These are phyloP conservation scores for Corythornis cristatus DNA, from an alignment of 2,113 vertebrate genomes.

Conservation along the genomic window DNA sequence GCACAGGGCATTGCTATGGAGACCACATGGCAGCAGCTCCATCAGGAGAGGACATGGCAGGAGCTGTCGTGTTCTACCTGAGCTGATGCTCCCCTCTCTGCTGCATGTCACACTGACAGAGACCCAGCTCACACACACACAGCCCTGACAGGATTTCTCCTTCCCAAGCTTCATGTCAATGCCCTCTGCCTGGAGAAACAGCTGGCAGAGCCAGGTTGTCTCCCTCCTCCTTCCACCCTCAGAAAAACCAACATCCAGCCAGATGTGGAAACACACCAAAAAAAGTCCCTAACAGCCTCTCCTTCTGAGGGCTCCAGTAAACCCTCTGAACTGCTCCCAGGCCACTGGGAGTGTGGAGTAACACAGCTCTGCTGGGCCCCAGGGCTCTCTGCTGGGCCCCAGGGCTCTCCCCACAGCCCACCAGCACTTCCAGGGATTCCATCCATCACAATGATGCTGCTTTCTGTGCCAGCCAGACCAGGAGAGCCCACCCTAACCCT, in stretches of 20 bases:
- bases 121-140: not conserved
- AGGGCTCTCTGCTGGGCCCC: not conserved
- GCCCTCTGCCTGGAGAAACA: not conserved
- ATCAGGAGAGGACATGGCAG: not conserved
- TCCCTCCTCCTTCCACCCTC: not conserved
- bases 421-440: not conserved
- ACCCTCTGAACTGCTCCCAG: not conserved
- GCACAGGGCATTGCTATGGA: slow-evolving; percentile 34
- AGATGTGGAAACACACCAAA: not conserved
- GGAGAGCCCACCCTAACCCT: not conserved
- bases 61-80: not conserved
- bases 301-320: not conserved
- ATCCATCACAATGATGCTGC: accelerated
- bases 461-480: not conserved
- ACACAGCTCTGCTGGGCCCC: not conserved
- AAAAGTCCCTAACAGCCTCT: not conserved
- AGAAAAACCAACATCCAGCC: not conserved
- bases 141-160: not conserved
- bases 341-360: not conserved
- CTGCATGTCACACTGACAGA: not conserved
- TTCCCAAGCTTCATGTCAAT: not conserved
- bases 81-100: not conserved
- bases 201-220: not conserved
- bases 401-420: not conserved
- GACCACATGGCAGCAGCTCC: not conserved